Base-by-base conservation (phyloP, 2,113 vertebrate genomes). In the Mormoops blainvillei region DNA sequence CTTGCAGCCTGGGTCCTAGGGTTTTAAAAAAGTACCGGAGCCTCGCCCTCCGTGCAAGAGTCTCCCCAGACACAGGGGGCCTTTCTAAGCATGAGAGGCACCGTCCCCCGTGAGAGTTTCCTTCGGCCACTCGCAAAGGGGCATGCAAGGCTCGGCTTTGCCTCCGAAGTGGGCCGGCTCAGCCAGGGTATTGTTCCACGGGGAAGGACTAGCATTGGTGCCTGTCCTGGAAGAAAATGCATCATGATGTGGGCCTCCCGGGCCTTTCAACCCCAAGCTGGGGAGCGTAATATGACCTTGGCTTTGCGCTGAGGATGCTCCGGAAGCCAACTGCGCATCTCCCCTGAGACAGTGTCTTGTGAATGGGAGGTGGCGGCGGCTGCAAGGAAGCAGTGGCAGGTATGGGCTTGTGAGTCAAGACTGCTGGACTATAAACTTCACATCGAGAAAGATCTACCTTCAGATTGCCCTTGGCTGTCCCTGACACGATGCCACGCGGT, bases 171-270 rank as follows among this genome's bases (percentile, higher is more conserved):
- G 48, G 56, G 28, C 83, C 13, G 48, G 26, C n/a, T 67, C 67
- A 67, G 76, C 45, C 54, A 67, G 31, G 24, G 1, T 18, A 0
- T 19, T 28, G 13, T 33, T 65, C 43, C 48, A 14, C 22, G 14
- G 26, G 12, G 2, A 26, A 87, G 36, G 61, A n/a, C 18, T 31
- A 38, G 83, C 19, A 8, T 1, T 33, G 31, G 52, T 26, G 73
- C 31, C 65, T 54, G 36, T 74, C 74, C 71, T 38, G 31, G 26
- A 73, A 73, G 54, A 20, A 7, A 7, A 2, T 45, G 15, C 43
- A 8, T 73, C 52, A 0, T 4, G 26, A 36, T 0, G 2, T 5
- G 0, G 33, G 10, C 12, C 12, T 68, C 15, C 45, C 14, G 14
- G 54, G 31, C 48, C 24, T 20, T 86, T 36, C 36, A 31, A 38